Percentiles rank a stretch among this genome's conserved stretches.
Evolutionary conservation across 2,113 vertebrate genomes (phyloP).

Genomic region (Haemorhous mexicanus): DNA sequence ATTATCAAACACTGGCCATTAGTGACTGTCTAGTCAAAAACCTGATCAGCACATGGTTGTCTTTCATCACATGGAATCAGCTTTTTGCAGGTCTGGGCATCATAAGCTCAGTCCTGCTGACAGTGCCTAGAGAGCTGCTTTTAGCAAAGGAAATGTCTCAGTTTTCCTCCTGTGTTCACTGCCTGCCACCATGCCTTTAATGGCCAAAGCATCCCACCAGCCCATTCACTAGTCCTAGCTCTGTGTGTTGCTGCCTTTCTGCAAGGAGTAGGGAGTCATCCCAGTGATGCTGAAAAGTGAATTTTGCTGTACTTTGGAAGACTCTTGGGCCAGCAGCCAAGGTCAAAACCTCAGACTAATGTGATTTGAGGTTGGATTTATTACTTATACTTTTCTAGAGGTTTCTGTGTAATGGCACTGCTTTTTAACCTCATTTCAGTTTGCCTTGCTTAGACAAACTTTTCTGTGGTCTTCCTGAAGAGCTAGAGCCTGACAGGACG

Average conservation of each 20-base stretch:
- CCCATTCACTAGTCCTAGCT: neutral
- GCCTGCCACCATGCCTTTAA: fast-evolving
- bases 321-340: neutral
- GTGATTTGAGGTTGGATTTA: neutral
- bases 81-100: neutral
- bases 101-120: neutral
- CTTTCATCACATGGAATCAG: neutral
- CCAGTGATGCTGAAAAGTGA: neutral
- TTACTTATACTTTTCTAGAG: neutral
- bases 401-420: neutral
- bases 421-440: neutral
- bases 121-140: neutral
- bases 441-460: neutral
- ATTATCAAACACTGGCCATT: neutral
- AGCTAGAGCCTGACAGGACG: neutral
- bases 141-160: neutral
- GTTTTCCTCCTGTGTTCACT: neutral
- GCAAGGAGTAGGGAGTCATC: neutral
- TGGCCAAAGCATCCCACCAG: neutral
- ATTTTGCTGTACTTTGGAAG: neutral
- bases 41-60: fast-evolving
- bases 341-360: neutral
- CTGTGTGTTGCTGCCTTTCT: neutral
- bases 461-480: neutral
- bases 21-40: neutral